Evolutionary conservation across 2,797 vertebrate species (phyloP).

Genomic region (Mareca penelope): DNA sequence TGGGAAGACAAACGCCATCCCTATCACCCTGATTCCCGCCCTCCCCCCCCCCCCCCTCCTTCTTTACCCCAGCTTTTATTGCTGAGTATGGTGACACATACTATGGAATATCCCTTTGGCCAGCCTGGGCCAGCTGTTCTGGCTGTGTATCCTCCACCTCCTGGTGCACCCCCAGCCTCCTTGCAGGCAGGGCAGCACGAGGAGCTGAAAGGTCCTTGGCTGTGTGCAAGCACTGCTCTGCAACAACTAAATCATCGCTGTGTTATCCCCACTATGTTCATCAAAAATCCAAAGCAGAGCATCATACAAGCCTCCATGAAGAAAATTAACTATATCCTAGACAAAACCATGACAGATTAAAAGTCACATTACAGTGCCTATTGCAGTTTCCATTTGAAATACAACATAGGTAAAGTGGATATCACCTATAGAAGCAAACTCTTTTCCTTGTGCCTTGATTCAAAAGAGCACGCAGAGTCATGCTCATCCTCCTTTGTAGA

Average conservation of each 20-base stretch:
- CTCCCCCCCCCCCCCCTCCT: background rate
- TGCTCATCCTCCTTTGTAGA: background rate
- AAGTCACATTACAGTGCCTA: background rate
- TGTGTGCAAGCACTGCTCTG: background rate
- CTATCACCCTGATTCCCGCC: background rate
- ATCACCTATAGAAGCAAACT: background rate
- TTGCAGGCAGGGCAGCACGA: background rate
- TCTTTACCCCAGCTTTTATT: background rate
- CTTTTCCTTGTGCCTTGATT: background rate
- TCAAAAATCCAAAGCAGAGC: background rate
- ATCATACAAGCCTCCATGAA: background rate
- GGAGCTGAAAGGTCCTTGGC: background rate
- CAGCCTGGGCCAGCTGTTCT: too few relatives aligned
- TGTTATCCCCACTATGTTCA: background rate
- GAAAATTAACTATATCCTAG: background rate
- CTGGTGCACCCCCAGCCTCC: background rate
- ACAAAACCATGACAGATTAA: background rate
- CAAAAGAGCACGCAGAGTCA: background rate
- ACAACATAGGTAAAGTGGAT: background rate
- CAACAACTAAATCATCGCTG: background rate
- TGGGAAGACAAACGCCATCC: background rate
- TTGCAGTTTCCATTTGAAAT: background rate
- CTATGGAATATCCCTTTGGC: background rate
- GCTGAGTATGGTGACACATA: background rate
- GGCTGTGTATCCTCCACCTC: background rate